Conservation (phyloP, 2,888 invertebrate genomes). For the Drepana falcataria region DNA sequence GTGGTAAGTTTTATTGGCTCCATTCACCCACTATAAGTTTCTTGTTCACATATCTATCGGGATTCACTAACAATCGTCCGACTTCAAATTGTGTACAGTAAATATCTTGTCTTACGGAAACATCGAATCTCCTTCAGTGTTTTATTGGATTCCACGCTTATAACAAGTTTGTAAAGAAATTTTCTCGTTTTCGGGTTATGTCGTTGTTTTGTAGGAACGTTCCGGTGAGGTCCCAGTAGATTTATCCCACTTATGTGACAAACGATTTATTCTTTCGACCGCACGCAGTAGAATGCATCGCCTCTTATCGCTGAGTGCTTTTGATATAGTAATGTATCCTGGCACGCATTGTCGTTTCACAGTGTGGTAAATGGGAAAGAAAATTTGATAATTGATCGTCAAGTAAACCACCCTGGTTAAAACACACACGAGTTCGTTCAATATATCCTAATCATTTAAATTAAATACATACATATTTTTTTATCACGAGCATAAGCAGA, state of each 20-base stretch:
- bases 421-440: too few relatives aligned
- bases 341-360: too few relatives aligned
- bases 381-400: too few relatives aligned
- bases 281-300: too few relatives aligned
- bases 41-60: slow-evolving; percentile 57
- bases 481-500: too few relatives aligned
- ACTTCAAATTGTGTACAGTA: slow-evolving; percentile 59
- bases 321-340: too few relatives aligned
- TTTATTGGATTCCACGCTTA: slow-evolving; percentile 60
- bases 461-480: too few relatives aligned
- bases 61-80: slow-evolving; percentile 46
- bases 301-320: too few relatives aligned
- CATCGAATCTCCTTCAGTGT: slow-evolving; percentile 52
- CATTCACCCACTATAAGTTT: slow-evolving; percentile 56
- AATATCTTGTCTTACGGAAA: slow-evolving; percentile 62
- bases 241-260: neutral
- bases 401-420: too few relatives aligned
- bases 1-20: slow-evolving; percentile 66
- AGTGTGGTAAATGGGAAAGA: too few relatives aligned
- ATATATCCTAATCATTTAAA: too few relatives aligned
- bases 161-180: slow-evolving; percentile 55
- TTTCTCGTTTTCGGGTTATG: slow-evolving; percentile 30
- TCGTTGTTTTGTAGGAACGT: slow-evolving; percentile 20
- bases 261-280: neutral
- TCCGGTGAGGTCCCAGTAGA: slow-evolving; percentile 14